Evolutionary conservation across 2,888 invertebrate species (phyloP).

Genomic region (Liopterus haemorrhoidalis): DNA sequence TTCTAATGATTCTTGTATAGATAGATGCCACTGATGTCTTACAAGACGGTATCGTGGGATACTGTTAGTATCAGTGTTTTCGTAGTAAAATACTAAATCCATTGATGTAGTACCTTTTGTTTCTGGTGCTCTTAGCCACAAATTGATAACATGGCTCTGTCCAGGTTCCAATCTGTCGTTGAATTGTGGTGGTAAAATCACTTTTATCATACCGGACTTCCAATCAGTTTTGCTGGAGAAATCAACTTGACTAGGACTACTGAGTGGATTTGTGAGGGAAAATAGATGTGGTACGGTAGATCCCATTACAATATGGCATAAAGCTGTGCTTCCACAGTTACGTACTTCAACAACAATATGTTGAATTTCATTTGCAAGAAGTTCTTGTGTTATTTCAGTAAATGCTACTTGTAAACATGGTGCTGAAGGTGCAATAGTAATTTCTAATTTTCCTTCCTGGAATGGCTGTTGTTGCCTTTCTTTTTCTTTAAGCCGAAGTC

Average conservation of each 20-base stretch:
- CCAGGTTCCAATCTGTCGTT: constrained; percentile 50
- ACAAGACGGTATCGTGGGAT: constrained; percentile 54
- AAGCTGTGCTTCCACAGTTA: constrained; percentile 62
- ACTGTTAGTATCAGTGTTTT: constrained; percentile 45
- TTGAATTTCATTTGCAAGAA: constrained; percentile 70
- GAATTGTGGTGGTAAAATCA: constrained; percentile 40
- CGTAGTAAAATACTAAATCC: constrained; percentile 69
- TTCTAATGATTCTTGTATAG: constrained; percentile 56
- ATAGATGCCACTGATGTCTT: constrained; percentile 59
- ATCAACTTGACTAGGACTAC: constrained; percentile 16
- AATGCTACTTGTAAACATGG: constrained; percentile 78
- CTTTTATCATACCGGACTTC: constrained; percentile 42
- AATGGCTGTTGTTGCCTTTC: constrained; percentile 6
- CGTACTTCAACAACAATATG: constrained; percentile 60
- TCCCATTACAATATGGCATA: constrained; percentile 59
- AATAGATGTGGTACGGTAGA: constrained; percentile 63
- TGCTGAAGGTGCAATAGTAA: constrained; percentile 70
- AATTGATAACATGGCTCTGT: constrained; percentile 48
- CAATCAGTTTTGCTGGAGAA: constrained; percentile 25
- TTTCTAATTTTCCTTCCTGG: constrained; percentile 56
- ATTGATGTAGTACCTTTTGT: constrained; percentile 57
- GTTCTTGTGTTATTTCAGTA: constrained; percentile 58
- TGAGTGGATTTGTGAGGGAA: constrained; percentile 32
- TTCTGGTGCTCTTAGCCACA: constrained; percentile 68
- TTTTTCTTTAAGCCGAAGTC: constrained; percentile 44